Conservation (phyloP, 2,888 invertebrate species). For the Lucinisca nassula region DNA sequence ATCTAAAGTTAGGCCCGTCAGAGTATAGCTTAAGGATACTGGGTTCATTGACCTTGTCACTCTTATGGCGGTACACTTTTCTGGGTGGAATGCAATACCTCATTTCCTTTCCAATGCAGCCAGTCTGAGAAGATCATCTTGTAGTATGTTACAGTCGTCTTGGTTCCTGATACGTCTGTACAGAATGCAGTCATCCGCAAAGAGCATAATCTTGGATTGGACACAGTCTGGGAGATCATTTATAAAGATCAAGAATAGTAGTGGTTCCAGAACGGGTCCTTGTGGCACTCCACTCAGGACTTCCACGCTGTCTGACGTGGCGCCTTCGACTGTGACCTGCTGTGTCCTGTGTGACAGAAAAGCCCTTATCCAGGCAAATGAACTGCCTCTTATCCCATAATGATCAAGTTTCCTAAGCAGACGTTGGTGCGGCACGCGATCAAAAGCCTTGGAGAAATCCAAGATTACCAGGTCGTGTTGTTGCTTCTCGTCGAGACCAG, state of each 20-base stretch:
- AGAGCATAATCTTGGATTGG: neutral
- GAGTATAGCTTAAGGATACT: neutral
- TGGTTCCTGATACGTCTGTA: neutral
- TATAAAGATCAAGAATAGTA: constrained; percentile 3
- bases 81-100: neutral
- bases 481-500: neutral
- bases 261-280: neutral
- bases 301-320: neutral
- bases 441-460: neutral
- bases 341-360: neutral
- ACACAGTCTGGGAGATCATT: neutral
- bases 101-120: constrained; percentile 5
- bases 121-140: neutral
- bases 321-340: neutral
- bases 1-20: neutral
- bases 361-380: neutral
- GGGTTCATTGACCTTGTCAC: neutral
- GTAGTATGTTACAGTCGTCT: neutral
- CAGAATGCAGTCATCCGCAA: constrained; percentile 1
- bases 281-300: constrained; percentile 4
- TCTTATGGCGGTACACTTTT: neutral
- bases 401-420: neutral
- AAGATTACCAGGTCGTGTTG: neutral
- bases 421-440: neutral
- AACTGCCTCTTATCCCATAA: neutral